Conservation (phyloP, 2,888 invertebrate species). For the Drosophila atripex region DNA sequence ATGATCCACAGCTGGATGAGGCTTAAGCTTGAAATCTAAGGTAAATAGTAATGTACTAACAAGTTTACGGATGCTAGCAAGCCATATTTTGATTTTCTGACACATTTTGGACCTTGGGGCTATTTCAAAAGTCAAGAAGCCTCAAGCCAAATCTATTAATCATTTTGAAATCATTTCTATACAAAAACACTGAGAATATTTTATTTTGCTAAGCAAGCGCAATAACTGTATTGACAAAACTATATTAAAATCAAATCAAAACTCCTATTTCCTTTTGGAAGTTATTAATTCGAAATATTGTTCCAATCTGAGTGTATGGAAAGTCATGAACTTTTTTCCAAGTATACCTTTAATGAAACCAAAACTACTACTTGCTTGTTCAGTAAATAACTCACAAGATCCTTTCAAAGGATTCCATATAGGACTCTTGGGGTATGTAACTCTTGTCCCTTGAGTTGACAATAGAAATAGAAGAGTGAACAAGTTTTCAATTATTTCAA, state of each 20-base stretch:
- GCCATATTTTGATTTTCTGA: too few species aligned
- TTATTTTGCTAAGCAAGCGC: neutral
- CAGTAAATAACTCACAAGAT: neutral
- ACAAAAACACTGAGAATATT: neutral
- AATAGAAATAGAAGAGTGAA: neutral
- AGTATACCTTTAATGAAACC: neutral
- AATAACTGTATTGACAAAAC: neutral
- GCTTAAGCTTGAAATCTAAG: neutral
- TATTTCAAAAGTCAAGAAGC: neutral
- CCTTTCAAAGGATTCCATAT: neutral
- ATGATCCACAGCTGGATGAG: slow-evolving; percentile 13
- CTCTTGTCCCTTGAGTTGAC: neutral
- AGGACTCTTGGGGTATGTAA: neutral
- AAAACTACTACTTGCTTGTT: neutral
- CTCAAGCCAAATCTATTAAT: neutral
- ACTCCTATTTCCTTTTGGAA: neutral
- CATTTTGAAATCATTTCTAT: neutral
- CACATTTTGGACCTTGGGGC: too few species aligned
- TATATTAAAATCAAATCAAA: neutral
- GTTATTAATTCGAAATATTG: too few species aligned
- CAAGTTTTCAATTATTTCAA: neutral
- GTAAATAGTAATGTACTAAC: neutral
- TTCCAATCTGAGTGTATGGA: neutral
- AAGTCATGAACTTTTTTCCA: neutral
- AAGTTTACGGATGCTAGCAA: neutral